A percentile compares a stretch with the other conserved stretches of the same genome.
Conservation (phyloP, 2,888 invertebrate species). For the Habrosyne pyritoides region DNA sequence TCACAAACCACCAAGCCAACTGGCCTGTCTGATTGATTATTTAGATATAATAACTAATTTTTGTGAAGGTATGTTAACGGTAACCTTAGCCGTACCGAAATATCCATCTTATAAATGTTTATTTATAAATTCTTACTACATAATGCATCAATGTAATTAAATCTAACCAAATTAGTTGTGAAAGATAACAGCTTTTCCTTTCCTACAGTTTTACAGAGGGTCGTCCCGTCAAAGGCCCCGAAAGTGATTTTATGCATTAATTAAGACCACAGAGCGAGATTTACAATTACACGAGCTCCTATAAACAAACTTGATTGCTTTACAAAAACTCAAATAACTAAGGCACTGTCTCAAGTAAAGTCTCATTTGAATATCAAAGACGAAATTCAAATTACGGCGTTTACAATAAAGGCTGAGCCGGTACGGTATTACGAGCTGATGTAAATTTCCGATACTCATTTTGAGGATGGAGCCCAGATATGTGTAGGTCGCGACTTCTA, state of each 20-base stretch:
- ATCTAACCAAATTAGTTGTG: constrained; percentile 42
- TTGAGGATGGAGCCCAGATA: constrained; percentile 74
- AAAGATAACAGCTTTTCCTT: constrained; percentile 43
- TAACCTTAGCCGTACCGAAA: too few species aligned
- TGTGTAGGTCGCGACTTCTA: constrained; percentile 68
- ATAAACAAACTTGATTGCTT: constrained; percentile 84
- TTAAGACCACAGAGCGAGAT: constrained; percentile 79
- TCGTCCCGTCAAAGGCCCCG: constrained; percentile 58
- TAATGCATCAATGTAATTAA: constrained; percentile 23
- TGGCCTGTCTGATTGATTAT: too few species aligned
- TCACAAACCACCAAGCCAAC: too few species aligned
- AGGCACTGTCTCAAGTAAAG: constrained; percentile 83
- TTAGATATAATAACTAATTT: too few species aligned
- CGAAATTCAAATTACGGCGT: constrained; percentile 83
- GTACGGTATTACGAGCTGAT: constrained; percentile 80
- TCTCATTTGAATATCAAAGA: constrained; percentile 83
- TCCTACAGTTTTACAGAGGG: constrained; percentile 53
- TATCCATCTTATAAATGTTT: not conserved
- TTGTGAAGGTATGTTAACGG: not conserved
- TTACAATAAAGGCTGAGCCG: constrained; percentile 82
- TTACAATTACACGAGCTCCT: constrained; percentile 79
- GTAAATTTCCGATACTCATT: constrained; percentile 84
- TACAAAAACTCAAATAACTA: constrained; percentile 84
- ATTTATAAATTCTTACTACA: constrained; percentile 1
- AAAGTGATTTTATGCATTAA: constrained; percentile 78